Evolutionary conservation across 2,113 vertebrate species (phyloP).

Genomic region (Hyperopisus bebe): DNA sequence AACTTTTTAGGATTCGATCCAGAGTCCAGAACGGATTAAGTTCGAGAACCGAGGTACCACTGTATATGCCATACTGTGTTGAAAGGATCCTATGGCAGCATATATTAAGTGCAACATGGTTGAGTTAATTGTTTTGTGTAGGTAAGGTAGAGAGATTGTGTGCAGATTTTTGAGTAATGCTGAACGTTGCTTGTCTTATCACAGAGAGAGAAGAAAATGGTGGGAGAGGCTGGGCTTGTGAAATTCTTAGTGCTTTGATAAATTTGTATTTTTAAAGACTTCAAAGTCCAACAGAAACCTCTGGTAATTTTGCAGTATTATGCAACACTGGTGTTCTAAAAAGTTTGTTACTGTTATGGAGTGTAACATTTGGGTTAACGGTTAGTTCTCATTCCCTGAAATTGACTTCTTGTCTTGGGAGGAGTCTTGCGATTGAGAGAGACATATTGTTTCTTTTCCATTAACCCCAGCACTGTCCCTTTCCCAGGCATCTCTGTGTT

Average conservation of each 20-base stretch:
- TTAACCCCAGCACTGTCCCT: neutral
- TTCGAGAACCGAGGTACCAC: too few species aligned
- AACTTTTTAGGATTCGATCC: too few species aligned
- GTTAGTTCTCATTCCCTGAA: neutral
- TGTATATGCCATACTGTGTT: too few species aligned
- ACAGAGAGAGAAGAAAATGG: neutral
- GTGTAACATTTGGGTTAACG: neutral
- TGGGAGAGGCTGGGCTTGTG: neutral
- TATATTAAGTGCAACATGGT: neutral
- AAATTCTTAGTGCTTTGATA: neutral
- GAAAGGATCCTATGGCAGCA: neutral
- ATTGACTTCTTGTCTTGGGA: neutral
- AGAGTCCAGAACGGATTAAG: too few species aligned
- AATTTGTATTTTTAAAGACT: neutral
- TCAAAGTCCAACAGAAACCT: neutral
- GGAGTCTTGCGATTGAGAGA: neutral
- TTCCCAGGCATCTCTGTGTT: conserved; percentile 80
- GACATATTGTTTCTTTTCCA: neutral
- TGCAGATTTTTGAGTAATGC: neutral
- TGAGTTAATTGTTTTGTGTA: neutral
- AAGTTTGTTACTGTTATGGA: neutral
- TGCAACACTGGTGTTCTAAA: neutral
- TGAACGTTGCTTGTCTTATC: neutral
- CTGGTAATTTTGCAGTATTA: neutral
- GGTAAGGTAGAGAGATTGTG: neutral